phyloP scores from a whole-genome alignment of 1,140 invertebrate genomes.

The Trichonephila clavipes region DNA sequence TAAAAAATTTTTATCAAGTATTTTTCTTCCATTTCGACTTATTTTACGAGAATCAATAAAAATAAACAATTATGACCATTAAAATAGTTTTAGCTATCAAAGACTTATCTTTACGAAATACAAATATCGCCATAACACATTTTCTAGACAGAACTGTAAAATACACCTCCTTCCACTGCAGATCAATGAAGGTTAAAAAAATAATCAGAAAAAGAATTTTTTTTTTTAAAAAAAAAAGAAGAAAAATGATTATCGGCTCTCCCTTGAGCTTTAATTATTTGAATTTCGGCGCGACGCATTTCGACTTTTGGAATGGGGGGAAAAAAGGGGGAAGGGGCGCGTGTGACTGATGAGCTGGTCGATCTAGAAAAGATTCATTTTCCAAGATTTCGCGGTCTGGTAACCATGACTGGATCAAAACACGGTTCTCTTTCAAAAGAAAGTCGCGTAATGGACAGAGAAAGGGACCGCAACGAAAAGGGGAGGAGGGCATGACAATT shows the following conservation, averaged over 20 bases:
- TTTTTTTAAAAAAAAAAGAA: neutral
- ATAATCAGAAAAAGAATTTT: too few species aligned
- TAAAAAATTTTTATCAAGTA: too few species aligned
- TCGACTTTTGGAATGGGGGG: neutral
- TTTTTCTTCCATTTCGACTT: too few species aligned
- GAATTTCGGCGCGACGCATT: neutral
- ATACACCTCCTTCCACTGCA: too few species aligned
- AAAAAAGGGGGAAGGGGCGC: neutral
- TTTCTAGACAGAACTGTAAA: too few species aligned
- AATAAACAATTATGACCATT: too few species aligned
- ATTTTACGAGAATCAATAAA: too few species aligned
- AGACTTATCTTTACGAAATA: too few species aligned
- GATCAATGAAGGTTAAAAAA: too few species aligned
- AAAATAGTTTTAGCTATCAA: too few species aligned
- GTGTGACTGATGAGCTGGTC: neutral
- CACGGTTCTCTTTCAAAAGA: slow-evolving; percentile 18
- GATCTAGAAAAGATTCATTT: slow-evolving; percentile 36
- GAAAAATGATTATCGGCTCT: neutral
- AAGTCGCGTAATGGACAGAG: neutral
- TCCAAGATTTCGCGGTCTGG: slow-evolving; percentile 45
- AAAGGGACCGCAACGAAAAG: neutral
- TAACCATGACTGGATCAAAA: slow-evolving; percentile 7
- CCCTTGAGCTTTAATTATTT: slow-evolving; percentile 37
- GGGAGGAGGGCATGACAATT: neutral
- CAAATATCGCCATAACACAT: too few species aligned